Evolutionary conservation across 1,140 invertebrate genomes (phyloP), one percentile per base, ranked within the genome.

Genomic region (Helicoverpa armigera): DNA sequence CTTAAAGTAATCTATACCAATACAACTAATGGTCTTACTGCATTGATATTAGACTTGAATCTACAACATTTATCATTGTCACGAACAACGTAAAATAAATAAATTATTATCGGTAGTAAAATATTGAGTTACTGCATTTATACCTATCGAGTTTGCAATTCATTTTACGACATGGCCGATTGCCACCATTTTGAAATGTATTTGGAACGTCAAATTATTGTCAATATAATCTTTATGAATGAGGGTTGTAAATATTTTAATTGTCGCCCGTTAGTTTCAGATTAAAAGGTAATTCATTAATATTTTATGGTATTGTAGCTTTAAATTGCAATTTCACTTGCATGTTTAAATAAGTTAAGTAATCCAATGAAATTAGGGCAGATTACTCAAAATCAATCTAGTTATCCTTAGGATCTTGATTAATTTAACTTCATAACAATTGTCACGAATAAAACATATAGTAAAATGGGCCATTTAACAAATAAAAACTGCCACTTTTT

Each of bases 201-300:
- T 65, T 35, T 65, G 31, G 31, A 14, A 13, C 61, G 61, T 65
- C 61, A 65, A 65, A 65, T 65, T 65, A 65, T 43, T 43, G 31
- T 65, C 61, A 65, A 65, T 65, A 43, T 31, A 65, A 43, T 65
- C 60, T 63, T 63, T 63, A 63, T 63, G 12, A 63, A 63, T 63
- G 29, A 63, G 60, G 23, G 29, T 35, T 43, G 13, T 60, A 60
- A 35, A 65, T 35, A 65, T n/a, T 65, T 65, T 43, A 65, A 65
- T 65, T 65, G 31, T 65, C 29, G 61, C 61, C 61, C 60, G 35
- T 65, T 65, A 65, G 35, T 65, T 65, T 65, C 61, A n/a, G 31
- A 65, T 65, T 43, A 65, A 65, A 65, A 63, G 12, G 23, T 65
- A 43, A 65, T 63, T 23, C 16, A 35, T 35, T 65, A 65, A n/a